Evolutionary conservation across 1,140 invertebrate species (phyloP), one percentile per base, ranked within the genome.

Genomic region (Diplogasteroides magnus): DNA sequence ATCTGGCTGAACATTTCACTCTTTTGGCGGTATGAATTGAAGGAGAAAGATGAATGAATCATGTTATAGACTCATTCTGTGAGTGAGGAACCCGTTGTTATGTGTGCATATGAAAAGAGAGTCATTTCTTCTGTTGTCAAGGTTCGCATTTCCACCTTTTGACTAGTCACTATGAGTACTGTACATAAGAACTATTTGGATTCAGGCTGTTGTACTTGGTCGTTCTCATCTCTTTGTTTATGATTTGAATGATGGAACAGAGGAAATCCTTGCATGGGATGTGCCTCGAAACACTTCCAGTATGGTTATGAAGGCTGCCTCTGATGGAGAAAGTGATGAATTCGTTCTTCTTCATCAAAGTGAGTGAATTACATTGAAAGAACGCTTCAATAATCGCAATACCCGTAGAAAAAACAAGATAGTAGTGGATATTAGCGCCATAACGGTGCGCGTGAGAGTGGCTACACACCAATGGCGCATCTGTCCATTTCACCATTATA

Each of bases 1-100:
- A 69, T 32, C 57, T 69, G 65, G 66, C 68, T 13, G 66, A 69
- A n/a, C 67, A 69, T 48, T 69, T 69, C 28, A 69, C 68, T 2
- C 37, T 68, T 31, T 37, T 69, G 3, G 48, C 62, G 0, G 67
- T 68, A 25, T 13, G 61, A 25, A 29, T 57, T 62, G 11, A 11
- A 11, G 11, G 11, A 28, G 23, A 57, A 57, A 15, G 26, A 64
- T 64, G 13, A 64, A 14, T 26, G 23, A 64, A 13, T 23, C 0
- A 14, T 26, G 26, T 48, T 64, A 0, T 1, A 68, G 67, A 32
- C 63, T 13, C 67, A 68, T 23, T 32, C 62, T 14, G 64, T 69
- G 31, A 31, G 29, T 13, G 68, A 69, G 28, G 68, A 69, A 2
- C 68, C 68, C 14, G 65, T 68, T 26, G 57, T 25, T n/a, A 69